A percentile compares a stretch with the other conserved stretches of the same genome.
Conservation (phyloP, 2,888 invertebrate genomes). For the Andrena flavipes region DNA sequence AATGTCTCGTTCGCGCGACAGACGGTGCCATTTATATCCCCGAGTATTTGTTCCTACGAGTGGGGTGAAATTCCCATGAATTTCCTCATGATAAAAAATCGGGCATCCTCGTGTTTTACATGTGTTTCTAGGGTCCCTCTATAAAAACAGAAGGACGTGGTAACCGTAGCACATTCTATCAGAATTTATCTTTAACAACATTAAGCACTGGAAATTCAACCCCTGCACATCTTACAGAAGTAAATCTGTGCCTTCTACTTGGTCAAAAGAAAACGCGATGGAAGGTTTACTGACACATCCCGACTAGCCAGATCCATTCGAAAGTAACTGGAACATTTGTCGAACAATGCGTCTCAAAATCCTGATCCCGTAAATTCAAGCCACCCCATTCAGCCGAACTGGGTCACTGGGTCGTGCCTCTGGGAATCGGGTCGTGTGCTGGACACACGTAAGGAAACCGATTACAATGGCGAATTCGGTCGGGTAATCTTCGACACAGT, state of each 20-base stretch:
- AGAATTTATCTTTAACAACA: neutral
- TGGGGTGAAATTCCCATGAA: conserved; percentile 42
- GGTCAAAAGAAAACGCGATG: neutral
- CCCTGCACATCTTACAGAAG: too few species aligned
- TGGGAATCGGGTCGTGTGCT: conserved; percentile 80
- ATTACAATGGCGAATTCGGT: conserved; percentile 60
- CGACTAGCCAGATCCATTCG: conserved; percentile 17
- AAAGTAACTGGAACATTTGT: conserved; percentile 57
- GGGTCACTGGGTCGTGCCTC: conserved; percentile 72
- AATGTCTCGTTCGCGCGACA: conserved; percentile 52
- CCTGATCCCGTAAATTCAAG: conserved; percentile 68
- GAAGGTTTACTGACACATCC: conserved; percentile 15
- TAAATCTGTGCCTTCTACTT: too few species aligned
- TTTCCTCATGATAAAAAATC: conserved; percentile 34
- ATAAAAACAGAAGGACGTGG: neutral
- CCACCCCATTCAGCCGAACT: conserved; percentile 71
- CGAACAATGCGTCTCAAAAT: conserved; percentile 58
- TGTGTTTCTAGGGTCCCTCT: neutral
- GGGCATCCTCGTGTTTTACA: conserved; percentile 1
- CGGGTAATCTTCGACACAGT: conserved; percentile 54
- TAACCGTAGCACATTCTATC: neutral
- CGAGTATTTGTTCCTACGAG: conserved; percentile 51
- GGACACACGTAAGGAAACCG: conserved; percentile 75
- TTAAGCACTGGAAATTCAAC: neutral
- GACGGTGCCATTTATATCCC: conserved; percentile 57